Evolutionary conservation across 2,113 vertebrate genomes (phyloP), one percentile per base, ranked within the genome.

Genomic region (Psilopogon haemacephalus): DNA sequence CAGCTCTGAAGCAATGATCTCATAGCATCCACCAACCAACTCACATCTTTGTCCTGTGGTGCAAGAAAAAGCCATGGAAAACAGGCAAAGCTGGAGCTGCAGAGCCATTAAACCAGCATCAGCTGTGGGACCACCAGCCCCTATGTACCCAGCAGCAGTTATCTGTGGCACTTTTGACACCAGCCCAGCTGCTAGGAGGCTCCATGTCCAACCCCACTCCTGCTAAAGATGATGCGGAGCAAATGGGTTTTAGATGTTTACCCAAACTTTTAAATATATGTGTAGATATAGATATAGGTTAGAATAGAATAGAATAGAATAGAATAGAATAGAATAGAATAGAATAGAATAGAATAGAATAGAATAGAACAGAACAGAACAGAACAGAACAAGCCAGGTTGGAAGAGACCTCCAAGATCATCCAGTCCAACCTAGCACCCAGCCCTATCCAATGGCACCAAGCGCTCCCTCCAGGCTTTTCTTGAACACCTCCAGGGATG

Each of bases 101-200:
- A 5, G 10, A 2, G 27, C 28, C 20, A 15, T 23, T 46, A 50
- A 75, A 67, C 0, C 6, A 32, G 33, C 12, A 30, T 4, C 1
- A 1, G 23, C 11, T 16, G 15, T 0, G 2, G 58, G 54, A 68
- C 10, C 5, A 1, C 11, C 1, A 8, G 26, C 37, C 33, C 33
- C 60, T 11, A 12, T 2, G 2, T 15, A 24, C 44, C 18, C 62
- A 56, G 32, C 3, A 3, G 28, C 27, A 4, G 6, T 19, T 5
- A 9, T 28, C 38, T 2, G 1, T 1, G 8, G 60, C 38, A 19
- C 15, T 60, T 65, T 44, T 38, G 80, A 65, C 10, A 16, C 33
- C 0, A 1, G 44, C 15, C 26, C 33, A 37, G 44, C 26, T 27
- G 9, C 27, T 0, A 2, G 27, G 37, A 62, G 12, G 68, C 26